Evolutionary conservation across 2,888 invertebrate genomes (phyloP), one percentile per base, ranked within the genome.

Genomic region (Tipula lateralis): DNA sequence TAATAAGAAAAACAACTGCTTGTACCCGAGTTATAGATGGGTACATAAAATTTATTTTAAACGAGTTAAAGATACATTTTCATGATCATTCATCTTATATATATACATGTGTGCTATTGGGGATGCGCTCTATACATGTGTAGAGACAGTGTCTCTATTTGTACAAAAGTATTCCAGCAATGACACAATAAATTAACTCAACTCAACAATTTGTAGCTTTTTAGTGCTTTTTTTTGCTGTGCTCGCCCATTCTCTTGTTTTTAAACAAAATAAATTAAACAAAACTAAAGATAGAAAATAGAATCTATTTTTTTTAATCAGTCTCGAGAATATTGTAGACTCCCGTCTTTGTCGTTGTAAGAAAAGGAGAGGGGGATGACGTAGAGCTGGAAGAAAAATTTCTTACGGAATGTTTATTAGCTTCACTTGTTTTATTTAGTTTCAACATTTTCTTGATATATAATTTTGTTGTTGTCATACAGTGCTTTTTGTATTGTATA

Each of bases 201-300:
- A 66, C 66, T 66, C 66, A 66, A 66, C 66, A 66, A 66, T 66
- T 66, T 66, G 66, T 66, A 66, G 66, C 66, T 24, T 66, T 66
- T 19, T 66, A 24, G 66, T 24, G 66, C 66, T 24, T 66, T 39
- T n/a, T n/a, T 44, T 4, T 44, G 44, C 44, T 44, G 0, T 44
- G 19, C 24, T 66, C 13, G 9, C 66, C 66, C 19, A 24, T 24
- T 24, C 66, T 24, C 24, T n/a, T 66, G 6, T 19, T 66, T 66
- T 24, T 66, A 66, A 66, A 12, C 12, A 66, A 66, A 24, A 66
- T 66, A 66, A 66, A 66, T 66, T 66, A 66, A 66, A 24, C 66
- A 66, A 13, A 66, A 66, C 9, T 66, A 24, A 24, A 50, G 16
- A 16, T 50, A 50, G 44, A 50, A 50, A 66, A 66, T 66, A 66